Evolutionary conservation across 2,888 invertebrate species (phyloP).

Genomic region (Philereme vetulata): DNA sequence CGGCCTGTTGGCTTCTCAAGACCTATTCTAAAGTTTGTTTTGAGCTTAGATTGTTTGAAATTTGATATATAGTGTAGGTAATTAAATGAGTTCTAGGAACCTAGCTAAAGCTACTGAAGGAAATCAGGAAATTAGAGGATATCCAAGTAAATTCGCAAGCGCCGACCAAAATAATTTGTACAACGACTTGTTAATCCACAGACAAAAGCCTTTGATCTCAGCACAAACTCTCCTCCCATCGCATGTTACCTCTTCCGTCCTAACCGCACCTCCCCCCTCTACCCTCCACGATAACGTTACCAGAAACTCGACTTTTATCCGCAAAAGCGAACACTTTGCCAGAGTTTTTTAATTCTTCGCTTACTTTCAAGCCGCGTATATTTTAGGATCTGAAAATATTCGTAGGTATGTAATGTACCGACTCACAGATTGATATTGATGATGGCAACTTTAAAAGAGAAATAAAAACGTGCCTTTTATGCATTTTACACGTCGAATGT

Average conservation of each 20-base stretch:
- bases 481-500: no score
- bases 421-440: constrained; percentile 8
- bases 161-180: constrained; percentile 52
- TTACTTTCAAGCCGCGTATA: constrained; percentile 3
- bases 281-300: constrained; percentile 43
- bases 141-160: constrained; percentile 13
- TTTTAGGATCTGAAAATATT: constrained; percentile 5
- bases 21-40: neutral
- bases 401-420: neutral
- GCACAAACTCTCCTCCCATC: constrained; percentile 41
- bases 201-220: constrained; percentile 70
- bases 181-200: constrained; percentile 62
- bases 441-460: neutral
- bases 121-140: constrained; percentile 6
- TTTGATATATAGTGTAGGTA: no score
- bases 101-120: no score
- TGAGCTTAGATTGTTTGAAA: neutral
- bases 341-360: constrained; percentile 44
- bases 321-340: constrained; percentile 46
- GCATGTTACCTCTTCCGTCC: constrained; percentile 39
- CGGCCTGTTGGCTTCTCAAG: neutral
- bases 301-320: constrained; percentile 56
- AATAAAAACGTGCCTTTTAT: neutral
- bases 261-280: constrained; percentile 1
- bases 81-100: no score